A percentile compares a stretch with the other conserved stretches of the same genome.
Conservation (phyloP, 2,888 invertebrate genomes). For the Marronus borbonicus region DNA sequence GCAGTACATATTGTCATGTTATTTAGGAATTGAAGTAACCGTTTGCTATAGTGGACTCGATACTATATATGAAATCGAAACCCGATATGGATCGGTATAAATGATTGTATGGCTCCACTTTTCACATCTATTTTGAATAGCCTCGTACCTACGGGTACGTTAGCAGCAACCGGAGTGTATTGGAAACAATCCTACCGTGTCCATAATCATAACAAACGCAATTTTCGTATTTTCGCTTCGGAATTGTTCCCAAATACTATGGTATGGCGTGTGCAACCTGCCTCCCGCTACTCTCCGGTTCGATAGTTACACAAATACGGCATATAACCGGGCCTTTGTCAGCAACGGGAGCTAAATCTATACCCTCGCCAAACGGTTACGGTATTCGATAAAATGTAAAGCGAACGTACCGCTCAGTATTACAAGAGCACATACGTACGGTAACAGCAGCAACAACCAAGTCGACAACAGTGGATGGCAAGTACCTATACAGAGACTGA, state of each 20-base stretch:
- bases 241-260: conserved; percentile 16
- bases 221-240: conserved; percentile 20
- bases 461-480: conserved; percentile 19
- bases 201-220: conserved; percentile 19
- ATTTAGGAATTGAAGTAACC: no score
- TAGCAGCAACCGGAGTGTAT: not conserved
- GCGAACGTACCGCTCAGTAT: conserved; percentile 26
- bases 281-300: not conserved
- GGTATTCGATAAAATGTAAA: conserved; percentile 26
- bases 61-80: no score
- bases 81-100: not conserved
- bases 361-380: conserved; percentile 16
- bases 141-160: not conserved
- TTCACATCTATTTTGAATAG: not conserved
- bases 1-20: no score
- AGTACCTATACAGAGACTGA: conserved; percentile 4
- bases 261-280: not conserved
- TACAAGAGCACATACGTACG: conserved; percentile 1
- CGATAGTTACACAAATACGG: conserved; percentile 8
- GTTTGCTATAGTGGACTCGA: no score
- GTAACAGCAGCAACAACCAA: conserved; percentile 9
- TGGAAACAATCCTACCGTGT: conserved; percentile 10
- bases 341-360: conserved; percentile 12
- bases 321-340: conserved; percentile 20
- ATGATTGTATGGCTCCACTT: not conserved